Conservation (phyloP, 2,797 vertebrate genomes). For the Yasuhikotakia modesta region DNA sequence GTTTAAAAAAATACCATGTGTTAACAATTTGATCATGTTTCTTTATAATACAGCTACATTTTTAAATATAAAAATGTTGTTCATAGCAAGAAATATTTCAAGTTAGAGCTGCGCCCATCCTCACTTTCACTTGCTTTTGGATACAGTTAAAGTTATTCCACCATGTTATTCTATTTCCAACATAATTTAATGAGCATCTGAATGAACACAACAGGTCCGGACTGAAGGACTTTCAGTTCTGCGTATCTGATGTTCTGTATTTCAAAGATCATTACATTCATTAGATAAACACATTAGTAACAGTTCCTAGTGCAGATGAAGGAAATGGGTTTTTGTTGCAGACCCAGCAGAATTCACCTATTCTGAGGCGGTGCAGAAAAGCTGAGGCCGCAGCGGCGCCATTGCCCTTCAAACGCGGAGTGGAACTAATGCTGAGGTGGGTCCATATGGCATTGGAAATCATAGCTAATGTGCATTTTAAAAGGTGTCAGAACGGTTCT, state of each 20-base stretch:
- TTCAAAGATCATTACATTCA: conserved; percentile 20
- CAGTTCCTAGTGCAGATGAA: not conserved
- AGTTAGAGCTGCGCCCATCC: not conserved
- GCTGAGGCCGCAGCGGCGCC: conserved; percentile 25
- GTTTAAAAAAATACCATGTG: no score
- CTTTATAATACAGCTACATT: no score
- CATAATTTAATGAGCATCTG: not conserved
- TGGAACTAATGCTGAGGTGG: conserved; percentile 67
- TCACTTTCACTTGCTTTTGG: not conserved
- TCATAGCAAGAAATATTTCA: no score
- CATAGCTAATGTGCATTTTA: conserved; percentile 64
- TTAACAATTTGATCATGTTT: no score
- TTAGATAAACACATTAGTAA: conserved; percentile 3
- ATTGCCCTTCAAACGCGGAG: conserved; percentile 70
- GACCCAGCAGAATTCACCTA: conserved; percentile 12
- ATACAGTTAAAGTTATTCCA: not conserved
- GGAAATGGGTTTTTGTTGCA: conserved; percentile 5
- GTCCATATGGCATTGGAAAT: conserved; percentile 61
- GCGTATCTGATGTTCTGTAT: not conserved
- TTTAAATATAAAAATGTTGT: no score
- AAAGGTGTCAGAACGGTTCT: conserved; percentile 57
- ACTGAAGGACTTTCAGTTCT: not conserved
- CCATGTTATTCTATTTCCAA: not conserved
- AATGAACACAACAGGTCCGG: not conserved
- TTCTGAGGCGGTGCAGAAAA: conserved; percentile 21